Evolutionary conservation across 2,888 invertebrate genomes (phyloP).

Genomic region (Tetragonula carbonaria): DNA sequence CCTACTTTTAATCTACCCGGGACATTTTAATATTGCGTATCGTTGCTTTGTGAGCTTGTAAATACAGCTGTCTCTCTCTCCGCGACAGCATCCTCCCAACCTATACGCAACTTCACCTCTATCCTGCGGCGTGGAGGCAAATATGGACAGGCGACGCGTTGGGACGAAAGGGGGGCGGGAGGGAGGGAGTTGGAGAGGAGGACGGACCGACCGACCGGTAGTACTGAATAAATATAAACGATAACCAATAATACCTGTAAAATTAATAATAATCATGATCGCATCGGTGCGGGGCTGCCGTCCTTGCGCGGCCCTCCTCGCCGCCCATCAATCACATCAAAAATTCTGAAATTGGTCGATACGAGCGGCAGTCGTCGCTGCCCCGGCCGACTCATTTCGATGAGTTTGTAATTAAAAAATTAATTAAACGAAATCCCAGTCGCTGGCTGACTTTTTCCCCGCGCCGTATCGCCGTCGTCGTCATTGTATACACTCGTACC

Average conservation of each 20-base stretch:
- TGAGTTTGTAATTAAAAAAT: constrained; percentile 77
- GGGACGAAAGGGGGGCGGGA: constrained; percentile 18
- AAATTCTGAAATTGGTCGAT: constrained; percentile 63
- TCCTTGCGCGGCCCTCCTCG: constrained; percentile 57
- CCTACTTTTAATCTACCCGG: constrained; percentile 69
- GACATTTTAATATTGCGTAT: constrained; percentile 75
- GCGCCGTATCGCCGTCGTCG: constrained; percentile 45
- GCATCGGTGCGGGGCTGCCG: constrained; percentile 40
- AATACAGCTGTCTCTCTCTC: constrained; percentile 60
- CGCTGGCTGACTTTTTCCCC: constrained; percentile 70
- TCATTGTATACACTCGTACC: constrained; percentile 66
- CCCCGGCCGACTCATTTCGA: constrained; percentile 61
- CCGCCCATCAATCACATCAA: constrained; percentile 65
- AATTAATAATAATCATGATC: constrained; percentile 75
- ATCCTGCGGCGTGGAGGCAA: constrained; percentile 56
- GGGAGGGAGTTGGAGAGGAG: neutral
- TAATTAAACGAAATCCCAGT: constrained; percentile 75
- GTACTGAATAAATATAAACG: constrained; percentile 74
- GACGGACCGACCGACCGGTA: constrained; percentile 15
- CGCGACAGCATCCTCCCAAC: constrained; percentile 18
- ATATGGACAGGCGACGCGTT: constrained; percentile 39
- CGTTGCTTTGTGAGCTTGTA: constrained; percentile 73
- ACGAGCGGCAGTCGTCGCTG: constrained; percentile 26
- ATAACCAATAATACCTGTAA: constrained; percentile 77
- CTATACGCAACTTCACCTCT: constrained; percentile 48